A percentile compares a stretch with the other conserved stretches of the same genome.
Conservation (phyloP, 2,797 vertebrate genomes). For the Ptychadena robeensis region DNA sequence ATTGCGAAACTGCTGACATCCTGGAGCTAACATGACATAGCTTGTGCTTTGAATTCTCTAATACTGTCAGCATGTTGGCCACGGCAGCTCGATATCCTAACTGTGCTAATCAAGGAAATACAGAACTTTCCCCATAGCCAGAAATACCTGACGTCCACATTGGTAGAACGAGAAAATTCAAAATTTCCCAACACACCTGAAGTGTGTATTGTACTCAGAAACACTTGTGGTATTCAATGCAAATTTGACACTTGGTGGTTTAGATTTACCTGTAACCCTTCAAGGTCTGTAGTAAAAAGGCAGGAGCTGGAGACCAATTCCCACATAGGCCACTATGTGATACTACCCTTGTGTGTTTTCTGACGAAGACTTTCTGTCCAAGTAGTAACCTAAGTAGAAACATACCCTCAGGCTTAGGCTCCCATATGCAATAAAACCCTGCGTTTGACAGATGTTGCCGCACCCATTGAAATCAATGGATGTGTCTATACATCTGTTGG, state of each 20-base stretch:
- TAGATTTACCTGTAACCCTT: not conserved
- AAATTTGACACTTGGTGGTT: not conserved
- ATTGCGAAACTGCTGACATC: constrained; percentile 9
- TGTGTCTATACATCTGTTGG: no score
- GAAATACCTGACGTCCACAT: not conserved
- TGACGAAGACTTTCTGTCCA: no score
- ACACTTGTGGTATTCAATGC: not conserved
- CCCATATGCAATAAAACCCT: no score
- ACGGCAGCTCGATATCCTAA: not conserved
- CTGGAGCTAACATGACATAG: constrained; percentile 23
- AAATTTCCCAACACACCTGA: constrained; percentile 21
- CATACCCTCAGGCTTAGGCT: no score
- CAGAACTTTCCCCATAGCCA: not conserved
- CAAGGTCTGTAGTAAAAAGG: no score
- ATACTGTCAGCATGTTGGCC: not conserved
- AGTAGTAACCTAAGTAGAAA: no score
- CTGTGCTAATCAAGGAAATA: constrained; percentile 5
- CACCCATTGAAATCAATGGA: no score
- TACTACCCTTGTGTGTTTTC: no score
- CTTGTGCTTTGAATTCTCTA: not conserved
- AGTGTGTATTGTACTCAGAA: not conserved
- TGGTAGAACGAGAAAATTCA: not conserved
- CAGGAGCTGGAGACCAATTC: no score
- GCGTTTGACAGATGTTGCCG: no score
- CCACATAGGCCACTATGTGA: no score